Conservation (phyloP, 2,113 vertebrate species). For the Corythaixoides concolor region DNA sequence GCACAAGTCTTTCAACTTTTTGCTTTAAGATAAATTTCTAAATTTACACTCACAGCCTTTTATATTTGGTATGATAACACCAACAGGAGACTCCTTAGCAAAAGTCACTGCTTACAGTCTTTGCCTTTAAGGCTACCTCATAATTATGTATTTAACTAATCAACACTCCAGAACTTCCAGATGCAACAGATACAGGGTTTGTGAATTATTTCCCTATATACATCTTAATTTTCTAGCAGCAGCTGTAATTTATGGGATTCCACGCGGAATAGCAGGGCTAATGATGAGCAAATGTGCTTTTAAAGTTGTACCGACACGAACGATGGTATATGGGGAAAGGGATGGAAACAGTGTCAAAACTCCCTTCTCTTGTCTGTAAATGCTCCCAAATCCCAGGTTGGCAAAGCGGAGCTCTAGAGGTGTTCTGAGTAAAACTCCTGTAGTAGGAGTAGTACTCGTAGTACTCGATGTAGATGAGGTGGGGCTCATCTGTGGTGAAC, state of each 20-base stretch:
- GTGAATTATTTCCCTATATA: slow-evolving; percentile 37
- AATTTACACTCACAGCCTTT: neutral
- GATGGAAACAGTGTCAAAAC: neutral
- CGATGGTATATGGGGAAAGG: neutral
- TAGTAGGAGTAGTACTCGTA: too few relatives aligned
- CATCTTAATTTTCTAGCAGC: slow-evolving; percentile 49
- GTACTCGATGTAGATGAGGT: too few relatives aligned
- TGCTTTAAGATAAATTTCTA: neutral
- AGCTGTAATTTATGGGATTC: slow-evolving; percentile 60
- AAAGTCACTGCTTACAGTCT: slow-evolving; percentile 58
- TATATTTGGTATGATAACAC: neutral
- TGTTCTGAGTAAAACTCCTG: too few relatives aligned
- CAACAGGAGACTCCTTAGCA: slow-evolving; percentile 30
- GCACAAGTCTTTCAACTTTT: neutral
- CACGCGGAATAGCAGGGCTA: neutral
- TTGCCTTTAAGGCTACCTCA: slow-evolving; percentile 71
- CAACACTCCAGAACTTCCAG: slow-evolving; percentile 66
- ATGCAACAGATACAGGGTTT: slow-evolving; percentile 48
- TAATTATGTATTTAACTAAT: slow-evolving; percentile 59
- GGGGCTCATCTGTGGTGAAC: too few relatives aligned
- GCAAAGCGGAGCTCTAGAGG: rapidly evolving
- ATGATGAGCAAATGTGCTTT: slow-evolving; percentile 15
- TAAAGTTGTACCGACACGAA: neutral
- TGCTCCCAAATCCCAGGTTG: too few relatives aligned
- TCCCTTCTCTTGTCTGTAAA: neutral